Percentiles rank a stretch among this genome's conserved stretches.
phyloP scores from a whole-genome alignment of 2,888 invertebrate genomes.

The Hoplodrina ambigua region DNA sequence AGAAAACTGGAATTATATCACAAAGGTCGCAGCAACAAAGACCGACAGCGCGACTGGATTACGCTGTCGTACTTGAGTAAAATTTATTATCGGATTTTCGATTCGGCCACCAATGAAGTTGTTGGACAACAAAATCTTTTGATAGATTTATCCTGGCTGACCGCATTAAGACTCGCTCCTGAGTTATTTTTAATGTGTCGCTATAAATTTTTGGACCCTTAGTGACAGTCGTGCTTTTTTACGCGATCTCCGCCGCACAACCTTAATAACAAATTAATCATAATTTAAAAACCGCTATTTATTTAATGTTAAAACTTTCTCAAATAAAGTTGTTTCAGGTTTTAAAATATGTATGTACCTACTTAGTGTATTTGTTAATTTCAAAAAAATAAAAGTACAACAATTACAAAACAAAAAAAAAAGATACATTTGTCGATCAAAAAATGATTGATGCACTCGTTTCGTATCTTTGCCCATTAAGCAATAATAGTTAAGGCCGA shows the following conservation, averaged over 20 bases:
- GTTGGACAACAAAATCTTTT: constrained; percentile 91
- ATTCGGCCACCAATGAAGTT: constrained; percentile 91
- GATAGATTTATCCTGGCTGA: constrained; percentile 90
- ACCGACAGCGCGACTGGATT: constrained; percentile 88
- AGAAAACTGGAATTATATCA: constrained; percentile 88
- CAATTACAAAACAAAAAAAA: constrained; percentile 76
- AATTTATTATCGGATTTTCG: constrained; percentile 91
- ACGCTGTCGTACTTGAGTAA: constrained; percentile 90
- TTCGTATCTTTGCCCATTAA: constrained; percentile 87
- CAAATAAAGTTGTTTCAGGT: constrained; percentile 14
- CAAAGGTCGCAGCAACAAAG: constrained; percentile 88
- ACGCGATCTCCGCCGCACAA: constrained; percentile 66
- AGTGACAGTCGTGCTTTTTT: constrained; percentile 73
- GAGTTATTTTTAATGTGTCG: constrained; percentile 87
- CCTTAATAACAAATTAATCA: constrained; percentile 62
- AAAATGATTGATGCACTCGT: constrained; percentile 86
- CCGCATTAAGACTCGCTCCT: constrained; percentile 87
- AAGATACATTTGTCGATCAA: constrained; percentile 82
- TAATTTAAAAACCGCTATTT: constrained; percentile 54
- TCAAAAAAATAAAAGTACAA: constrained; percentile 75
- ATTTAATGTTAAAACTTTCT: constrained; percentile 45
- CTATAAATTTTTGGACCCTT: constrained; percentile 84
- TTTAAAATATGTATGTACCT: constrained; percentile 39
- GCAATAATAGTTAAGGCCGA: constrained; percentile 87
- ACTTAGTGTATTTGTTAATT: constrained; percentile 70